Percentiles rank a stretch among this genome's conserved stretches.
Evolutionary conservation across 2,797 vertebrate genomes (phyloP).

Genomic region (Sebastes kiyomatsui): DNA sequence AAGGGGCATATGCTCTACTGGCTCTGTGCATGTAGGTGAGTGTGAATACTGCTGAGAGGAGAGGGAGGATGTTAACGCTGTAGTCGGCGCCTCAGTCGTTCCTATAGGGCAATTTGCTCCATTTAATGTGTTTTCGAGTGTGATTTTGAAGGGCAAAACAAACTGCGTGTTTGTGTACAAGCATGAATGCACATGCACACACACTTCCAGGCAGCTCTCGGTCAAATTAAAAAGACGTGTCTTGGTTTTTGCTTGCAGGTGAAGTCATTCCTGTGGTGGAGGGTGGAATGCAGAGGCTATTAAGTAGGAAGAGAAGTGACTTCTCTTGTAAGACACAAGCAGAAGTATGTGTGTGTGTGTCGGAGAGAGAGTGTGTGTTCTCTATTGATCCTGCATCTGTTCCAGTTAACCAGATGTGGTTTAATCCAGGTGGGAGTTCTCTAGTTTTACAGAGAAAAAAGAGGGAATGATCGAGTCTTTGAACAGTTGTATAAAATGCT

Average conservation of each 20-base stretch:
- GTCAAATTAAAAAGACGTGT: conserved; percentile 35
- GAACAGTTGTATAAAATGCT: background rate
- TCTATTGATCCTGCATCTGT: conserved; percentile 23
- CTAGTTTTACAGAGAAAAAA: background rate
- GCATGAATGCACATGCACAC: conserved; percentile 23
- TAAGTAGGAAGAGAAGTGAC: conserved; percentile 12
- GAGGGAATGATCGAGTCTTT: background rate
- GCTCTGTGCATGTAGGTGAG: too few species aligned
- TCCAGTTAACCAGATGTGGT: conserved; percentile 4
- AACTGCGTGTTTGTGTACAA: background rate
- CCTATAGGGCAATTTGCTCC: background rate
- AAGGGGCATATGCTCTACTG: background rate
- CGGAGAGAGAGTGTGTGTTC: background rate
- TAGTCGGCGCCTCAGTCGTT: background rate
- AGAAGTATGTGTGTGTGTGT: background rate
- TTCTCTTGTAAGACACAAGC: background rate
- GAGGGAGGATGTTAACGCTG: background rate
- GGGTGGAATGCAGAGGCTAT: conserved; percentile 46
- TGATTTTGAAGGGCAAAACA: background rate
- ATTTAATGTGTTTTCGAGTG: background rate
- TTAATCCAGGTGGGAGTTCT: conserved; percentile 30
- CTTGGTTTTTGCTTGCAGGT: conserved; percentile 48
- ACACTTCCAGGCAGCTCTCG: background rate
- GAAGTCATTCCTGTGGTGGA: conserved; percentile 66
- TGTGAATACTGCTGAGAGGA: background rate